Conservation (phyloP, 92 coral and sea anemone genomes). For the Hydrozoanthus gracilis region DNA sequence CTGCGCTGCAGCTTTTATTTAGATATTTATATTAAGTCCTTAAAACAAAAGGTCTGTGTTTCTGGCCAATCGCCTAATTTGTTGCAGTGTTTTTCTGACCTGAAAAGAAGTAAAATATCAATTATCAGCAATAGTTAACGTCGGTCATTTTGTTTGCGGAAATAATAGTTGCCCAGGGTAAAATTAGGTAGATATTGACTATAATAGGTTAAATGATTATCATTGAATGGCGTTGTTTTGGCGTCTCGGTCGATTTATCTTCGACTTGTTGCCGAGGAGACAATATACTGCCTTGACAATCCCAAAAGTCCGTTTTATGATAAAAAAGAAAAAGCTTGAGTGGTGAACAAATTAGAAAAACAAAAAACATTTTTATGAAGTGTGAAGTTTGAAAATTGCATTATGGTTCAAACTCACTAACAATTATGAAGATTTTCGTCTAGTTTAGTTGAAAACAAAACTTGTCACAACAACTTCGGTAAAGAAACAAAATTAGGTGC, state of each 20-base stretch:
- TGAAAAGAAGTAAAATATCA: background rate
- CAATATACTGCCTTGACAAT: background rate
- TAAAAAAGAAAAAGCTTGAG: background rate
- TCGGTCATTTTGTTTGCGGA: background rate
- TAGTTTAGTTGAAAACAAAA: background rate
- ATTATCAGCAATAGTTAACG: background rate
- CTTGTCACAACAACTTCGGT: background rate
- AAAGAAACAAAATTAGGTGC: background rate
- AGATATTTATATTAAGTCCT: background rate
- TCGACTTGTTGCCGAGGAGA: background rate
- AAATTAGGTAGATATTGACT: background rate
- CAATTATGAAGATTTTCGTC: background rate
- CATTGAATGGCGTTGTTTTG: background rate
- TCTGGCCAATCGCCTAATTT: background rate
- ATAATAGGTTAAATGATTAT: background rate
- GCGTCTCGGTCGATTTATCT: background rate
- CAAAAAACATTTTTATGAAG: too few species aligned
- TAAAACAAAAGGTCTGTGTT: background rate
- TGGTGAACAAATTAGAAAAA: background rate
- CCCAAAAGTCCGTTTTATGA: background rate
- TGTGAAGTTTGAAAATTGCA: too few species aligned
- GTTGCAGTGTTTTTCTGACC: background rate
- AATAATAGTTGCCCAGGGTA: constrained; percentile 5
- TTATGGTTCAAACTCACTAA: background rate
- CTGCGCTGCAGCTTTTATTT: background rate